Percentiles rank a stretch among this genome's conserved stretches.
Conservation (phyloP, 2,888 invertebrate genomes). For the Meandrusa payeni region DNA sequence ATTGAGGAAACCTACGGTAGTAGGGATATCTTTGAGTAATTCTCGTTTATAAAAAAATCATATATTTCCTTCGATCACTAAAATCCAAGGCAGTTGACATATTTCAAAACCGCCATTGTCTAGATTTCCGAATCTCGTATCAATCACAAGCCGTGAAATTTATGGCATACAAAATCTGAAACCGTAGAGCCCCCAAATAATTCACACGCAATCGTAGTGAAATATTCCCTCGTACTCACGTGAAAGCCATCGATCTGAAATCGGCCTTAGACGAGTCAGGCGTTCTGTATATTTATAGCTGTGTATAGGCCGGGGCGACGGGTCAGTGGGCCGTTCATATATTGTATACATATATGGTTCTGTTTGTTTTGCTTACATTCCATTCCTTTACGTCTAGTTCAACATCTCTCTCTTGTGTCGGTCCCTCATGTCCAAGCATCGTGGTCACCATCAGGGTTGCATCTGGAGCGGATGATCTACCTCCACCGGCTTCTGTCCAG, state of each 20-base stretch:
- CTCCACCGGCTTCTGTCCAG: too few species aligned
- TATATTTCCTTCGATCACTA: background rate
- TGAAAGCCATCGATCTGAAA: slow-evolving; percentile 48
- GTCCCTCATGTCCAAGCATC: too few species aligned
- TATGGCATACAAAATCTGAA: slow-evolving; percentile 28
- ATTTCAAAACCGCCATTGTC: slow-evolving; percentile 2
- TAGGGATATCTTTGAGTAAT: too few species aligned
- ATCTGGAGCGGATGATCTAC: too few species aligned
- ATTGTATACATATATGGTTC: too few species aligned
- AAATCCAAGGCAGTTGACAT: background rate
- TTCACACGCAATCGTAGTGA: slow-evolving; percentile 47
- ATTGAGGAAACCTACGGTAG: too few species aligned
- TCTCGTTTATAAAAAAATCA: background rate
- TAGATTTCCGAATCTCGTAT: background rate
- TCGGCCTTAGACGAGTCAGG: slow-evolving; percentile 39
- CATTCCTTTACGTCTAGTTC: too few species aligned
- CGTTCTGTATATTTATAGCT: slow-evolving; percentile 50
- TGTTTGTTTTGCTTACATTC: too few species aligned
- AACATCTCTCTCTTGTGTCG: too few species aligned
- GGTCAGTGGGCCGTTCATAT: too few species aligned
- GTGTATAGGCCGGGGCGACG: too few species aligned
- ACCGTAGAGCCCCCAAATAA: slow-evolving; percentile 32
- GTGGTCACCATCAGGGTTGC: too few species aligned
- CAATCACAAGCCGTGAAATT: slow-evolving; percentile 11
- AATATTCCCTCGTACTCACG: slow-evolving; percentile 42